phyloP scores from a whole-genome alignment of 2,113 vertebrate species.

The Excalfactoria chinensis region DNA sequence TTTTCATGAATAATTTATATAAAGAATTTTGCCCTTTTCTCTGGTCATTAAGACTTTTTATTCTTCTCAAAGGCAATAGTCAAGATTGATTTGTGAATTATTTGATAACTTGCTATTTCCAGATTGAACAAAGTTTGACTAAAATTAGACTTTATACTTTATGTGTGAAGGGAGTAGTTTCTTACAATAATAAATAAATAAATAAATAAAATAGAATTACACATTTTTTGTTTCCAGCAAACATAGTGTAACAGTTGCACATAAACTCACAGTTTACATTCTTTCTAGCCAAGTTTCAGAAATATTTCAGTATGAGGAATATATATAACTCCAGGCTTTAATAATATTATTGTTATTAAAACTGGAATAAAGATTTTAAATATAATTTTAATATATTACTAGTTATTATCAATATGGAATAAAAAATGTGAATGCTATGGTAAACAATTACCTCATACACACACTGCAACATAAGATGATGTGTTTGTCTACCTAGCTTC shows the following conservation, averaged over 20 bases:
- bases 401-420: background rate
- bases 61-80: background rate
- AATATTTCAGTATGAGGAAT: background rate
- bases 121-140: background rate
- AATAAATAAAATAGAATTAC: background rate
- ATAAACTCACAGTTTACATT: background rate
- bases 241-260: background rate
- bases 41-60: background rate
- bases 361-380: background rate
- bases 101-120: background rate
- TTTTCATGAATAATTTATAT: conserved; percentile 31
- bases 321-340: background rate
- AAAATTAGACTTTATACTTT: background rate
- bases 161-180: background rate
- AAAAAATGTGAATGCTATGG: background rate
- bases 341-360: background rate
- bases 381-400: background rate
- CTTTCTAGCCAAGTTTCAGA: background rate
- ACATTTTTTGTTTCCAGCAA: background rate
- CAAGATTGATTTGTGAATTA: background rate
- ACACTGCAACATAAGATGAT: background rate
- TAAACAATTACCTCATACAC: background rate
- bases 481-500: background rate
- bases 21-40: background rate
- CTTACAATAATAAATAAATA: background rate